Base-by-base conservation (phyloP, 2,797 vertebrate genomes). In the Geotrypetes seraphini region DNA sequence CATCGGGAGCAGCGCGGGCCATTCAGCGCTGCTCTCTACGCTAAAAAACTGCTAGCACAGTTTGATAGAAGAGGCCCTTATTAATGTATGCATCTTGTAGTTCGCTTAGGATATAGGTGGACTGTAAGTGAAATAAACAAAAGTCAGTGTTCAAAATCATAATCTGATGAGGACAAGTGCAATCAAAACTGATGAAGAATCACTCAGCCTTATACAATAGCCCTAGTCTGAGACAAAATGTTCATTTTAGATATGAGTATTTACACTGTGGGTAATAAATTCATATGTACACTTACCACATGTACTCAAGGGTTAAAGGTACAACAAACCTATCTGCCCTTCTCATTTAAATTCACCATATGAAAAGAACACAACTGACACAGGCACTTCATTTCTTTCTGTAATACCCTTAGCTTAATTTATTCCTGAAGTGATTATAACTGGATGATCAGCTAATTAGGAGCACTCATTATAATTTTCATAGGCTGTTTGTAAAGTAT, bases 391-490 rank as follows among this genome's bases (percentile, higher is more conserved):
- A 74, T 79, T 79, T 70, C 47, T 65, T 70, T 50, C 52, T 63
- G 49, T 78, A 77, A 83, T 66, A 80, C 56, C 70, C 53, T 36
- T 46, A 61, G 46, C 60, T 71, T 83, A 68, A 82, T 85, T 82
- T 78, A 77, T 85, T 71, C 72, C 62, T 73, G 49, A 71, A 83
- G 72, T 70, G 65, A 79, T 86, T 83, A 83, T 71, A 67, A 68
- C 60, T 75, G 60, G 54, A 54, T 54, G 66, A 86, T 75, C 63
- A 72, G 69, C 72, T 84, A 83, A 88, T 86, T 87, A 86, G 77
- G 36, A 75, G 39, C 47, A 69, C 60, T 73, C 60, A 65, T 83
- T 74, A 80, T 78, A 61, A 77, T 76, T 80, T 73, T 69, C 43
- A 36, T 43, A 76, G 71, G 62, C 58, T 83, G 69, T 86, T 85